These are phyloP conservation scores for Actenoides hombroni DNA, from an alignment of 2,113 vertebrate species.

Conservation along the genomic window DNA sequence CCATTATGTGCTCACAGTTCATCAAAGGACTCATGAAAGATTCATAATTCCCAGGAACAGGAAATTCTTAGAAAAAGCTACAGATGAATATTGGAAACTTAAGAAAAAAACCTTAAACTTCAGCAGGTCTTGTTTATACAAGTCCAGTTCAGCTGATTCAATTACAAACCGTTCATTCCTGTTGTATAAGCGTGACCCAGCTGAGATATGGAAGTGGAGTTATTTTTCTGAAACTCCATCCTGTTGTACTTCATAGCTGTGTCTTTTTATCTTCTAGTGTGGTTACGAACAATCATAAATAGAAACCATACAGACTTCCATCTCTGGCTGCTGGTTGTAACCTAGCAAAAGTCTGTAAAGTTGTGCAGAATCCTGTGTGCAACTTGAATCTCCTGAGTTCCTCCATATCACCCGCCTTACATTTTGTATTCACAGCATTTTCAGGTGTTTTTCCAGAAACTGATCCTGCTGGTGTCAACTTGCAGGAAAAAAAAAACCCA, in stretches of 20 bases:
- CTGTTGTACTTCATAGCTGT: neutral
- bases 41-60: neutral
- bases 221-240: slow-evolving; percentile 20
- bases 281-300: neutral
- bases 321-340: neutral
- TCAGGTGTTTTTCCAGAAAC: neutral
- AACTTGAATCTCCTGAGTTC: neutral
- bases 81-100: neutral
- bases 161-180: neutral
- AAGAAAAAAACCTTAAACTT: neutral
- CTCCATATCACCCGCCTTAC: neutral
- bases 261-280: slow-evolving; percentile 6
- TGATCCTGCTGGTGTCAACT: neutral
- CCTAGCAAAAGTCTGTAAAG: neutral
- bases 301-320: neutral
- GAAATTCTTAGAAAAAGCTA: slow-evolving; percentile 36
- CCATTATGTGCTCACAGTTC: neutral
- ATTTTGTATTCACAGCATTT: neutral
- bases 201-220: neutral
- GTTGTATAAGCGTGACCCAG: neutral
- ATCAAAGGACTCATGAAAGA: neutral
- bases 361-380: neutral
- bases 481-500: neutral
- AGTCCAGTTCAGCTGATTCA: neutral
- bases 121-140: neutral